Percentiles rank a stretch among this genome's conserved stretches.
Conservation (phyloP, 1,140 invertebrate species). For the Coelopa frigida region DNA sequence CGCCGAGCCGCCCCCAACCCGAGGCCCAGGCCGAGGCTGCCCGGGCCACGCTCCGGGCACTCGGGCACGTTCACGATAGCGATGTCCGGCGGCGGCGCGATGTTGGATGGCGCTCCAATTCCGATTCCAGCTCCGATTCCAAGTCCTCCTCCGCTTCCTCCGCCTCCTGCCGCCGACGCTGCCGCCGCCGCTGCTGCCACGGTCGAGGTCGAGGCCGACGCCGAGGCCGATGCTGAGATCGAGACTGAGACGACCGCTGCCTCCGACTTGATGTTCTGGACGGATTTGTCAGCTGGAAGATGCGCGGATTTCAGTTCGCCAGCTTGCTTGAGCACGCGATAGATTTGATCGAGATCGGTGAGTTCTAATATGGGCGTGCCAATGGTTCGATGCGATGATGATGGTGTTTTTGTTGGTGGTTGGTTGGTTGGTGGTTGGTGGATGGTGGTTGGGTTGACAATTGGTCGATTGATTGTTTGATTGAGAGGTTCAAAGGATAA, state of each 20-base stretch:
- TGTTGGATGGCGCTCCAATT: constrained; percentile 15
- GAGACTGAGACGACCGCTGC: no score
- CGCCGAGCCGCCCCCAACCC: constrained; percentile 25
- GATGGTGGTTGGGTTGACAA: no score
- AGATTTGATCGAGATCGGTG: constrained; percentile 78
- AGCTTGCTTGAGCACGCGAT: constrained; percentile 88
- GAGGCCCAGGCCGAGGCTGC: background rate
- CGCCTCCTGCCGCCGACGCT: constrained; percentile 35
- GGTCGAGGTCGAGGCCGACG: constrained; percentile 33
- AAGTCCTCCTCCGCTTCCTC: constrained; percentile 43
- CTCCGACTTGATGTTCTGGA: constrained; percentile 28
- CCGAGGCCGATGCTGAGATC: constrained; percentile 28
- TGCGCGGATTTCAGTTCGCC: constrained; percentile 63
- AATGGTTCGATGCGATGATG: background rate
- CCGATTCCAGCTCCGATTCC: constrained; percentile 34
- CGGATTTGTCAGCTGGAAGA: constrained; percentile 46
- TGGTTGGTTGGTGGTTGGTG: constrained; percentile 12
- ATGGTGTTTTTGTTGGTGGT: constrained; percentile 10
- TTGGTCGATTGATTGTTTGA: no score
- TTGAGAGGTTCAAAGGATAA: no score
- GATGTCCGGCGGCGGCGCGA: constrained; percentile 19
- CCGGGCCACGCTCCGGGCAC: constrained; percentile 17
- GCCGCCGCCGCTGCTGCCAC: constrained; percentile 29
- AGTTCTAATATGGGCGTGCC: constrained; percentile 27
- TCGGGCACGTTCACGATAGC: constrained; percentile 21